These are phyloP conservation scores for Ciona savignyi DNA, from an alignment of 23 tunicate species.

Conservation along the genomic window DNA sequence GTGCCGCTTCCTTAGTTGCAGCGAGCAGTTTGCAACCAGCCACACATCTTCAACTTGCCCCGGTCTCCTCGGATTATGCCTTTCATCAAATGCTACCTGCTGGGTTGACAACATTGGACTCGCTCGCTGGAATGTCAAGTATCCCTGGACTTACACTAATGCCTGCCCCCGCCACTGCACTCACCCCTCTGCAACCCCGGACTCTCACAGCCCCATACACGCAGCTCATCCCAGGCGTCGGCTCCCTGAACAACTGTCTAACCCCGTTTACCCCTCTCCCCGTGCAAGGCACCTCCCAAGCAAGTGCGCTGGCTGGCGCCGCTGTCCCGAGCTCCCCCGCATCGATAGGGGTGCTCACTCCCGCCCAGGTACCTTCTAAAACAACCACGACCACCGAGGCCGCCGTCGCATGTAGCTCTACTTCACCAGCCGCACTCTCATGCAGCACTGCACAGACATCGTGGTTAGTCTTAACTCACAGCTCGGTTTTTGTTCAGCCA, in stretches of 20 bases:
- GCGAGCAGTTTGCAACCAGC: slow-evolving; percentile 28
- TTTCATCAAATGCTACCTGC: slow-evolving; percentile 39
- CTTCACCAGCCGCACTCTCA: slow-evolving; percentile 5
- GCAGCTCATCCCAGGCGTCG: background rate
- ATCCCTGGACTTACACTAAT: background rate
- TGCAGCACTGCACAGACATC: slow-evolving; percentile 5
- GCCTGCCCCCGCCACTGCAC: background rate
- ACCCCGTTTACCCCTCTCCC: background rate
- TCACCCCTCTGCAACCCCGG: background rate
- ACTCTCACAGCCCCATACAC: background rate
- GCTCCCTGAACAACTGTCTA: too few species aligned
- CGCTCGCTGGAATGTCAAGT: slow-evolving; percentile 4
- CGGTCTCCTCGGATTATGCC: slow-evolving; percentile 15
- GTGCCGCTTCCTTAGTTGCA: slow-evolving; percentile 52
- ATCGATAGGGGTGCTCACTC: slow-evolving; percentile 10
- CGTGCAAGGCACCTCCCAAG: slow-evolving; percentile 7
- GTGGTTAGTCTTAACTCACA: slow-evolving; percentile 27
- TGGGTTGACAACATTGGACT: slow-evolving; percentile 18
- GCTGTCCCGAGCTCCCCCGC: slow-evolving; percentile 22
- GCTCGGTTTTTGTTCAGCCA: background rate
- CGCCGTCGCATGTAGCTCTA: background rate
- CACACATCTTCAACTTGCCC: slow-evolving; percentile 50
- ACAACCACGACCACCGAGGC: slow-evolving; percentile 10
- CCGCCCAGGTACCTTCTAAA: slow-evolving; percentile 16
- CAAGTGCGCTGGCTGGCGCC: background rate